Percentiles rank a stretch among this genome's conserved stretches.
phyloP scores from a whole-genome alignment of 2,888 invertebrate species.

The Syritta pipiens region DNA sequence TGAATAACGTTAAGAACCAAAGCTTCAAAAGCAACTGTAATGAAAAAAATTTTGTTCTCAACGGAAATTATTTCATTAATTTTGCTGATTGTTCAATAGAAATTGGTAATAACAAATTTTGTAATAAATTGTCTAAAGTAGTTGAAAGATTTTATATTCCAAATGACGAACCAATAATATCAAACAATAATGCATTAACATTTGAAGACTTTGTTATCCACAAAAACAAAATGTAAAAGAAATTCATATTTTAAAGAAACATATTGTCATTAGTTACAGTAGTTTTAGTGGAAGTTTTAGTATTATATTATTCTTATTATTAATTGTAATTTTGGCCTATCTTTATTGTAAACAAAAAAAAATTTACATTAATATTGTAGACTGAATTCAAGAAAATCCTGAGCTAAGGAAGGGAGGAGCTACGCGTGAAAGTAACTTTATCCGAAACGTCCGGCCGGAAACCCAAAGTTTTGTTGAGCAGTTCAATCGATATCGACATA shows the following conservation, averaged over 20 bases:
- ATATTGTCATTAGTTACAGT: not conserved
- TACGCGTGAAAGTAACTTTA: no score
- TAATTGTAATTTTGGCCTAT: not conserved
- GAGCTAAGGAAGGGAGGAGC: no score
- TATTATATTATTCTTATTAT: not conserved
- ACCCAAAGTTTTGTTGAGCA: not conserved
- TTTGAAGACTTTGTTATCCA: not conserved
- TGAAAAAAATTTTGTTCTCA: constrained; percentile 15
- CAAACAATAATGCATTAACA: not conserved
- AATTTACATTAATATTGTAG: not conserved
- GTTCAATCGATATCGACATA: not conserved
- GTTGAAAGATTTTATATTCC: constrained; percentile 18
- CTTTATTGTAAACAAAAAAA: constrained; percentile 1
- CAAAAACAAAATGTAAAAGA: not conserved
- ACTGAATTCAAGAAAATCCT: constrained; percentile 4
- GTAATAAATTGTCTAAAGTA: constrained; percentile 1
- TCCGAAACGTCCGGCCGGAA: no score
- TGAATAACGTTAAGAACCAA: constrained; percentile 20
- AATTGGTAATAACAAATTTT: constrained; percentile 12
- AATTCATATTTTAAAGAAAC: not conserved
- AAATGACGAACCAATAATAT: constrained; percentile 2
- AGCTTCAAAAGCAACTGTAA: constrained; percentile 24
- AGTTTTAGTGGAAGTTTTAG: not conserved
- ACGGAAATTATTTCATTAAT: constrained; percentile 11
- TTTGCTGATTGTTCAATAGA: constrained; percentile 14